Evolutionary conservation across 37 sponge, comb jelly and placozoan genomes (phyloP), one percentile per base, ranked within the genome.

Genomic region (Ephydatia muelleri): DNA sequence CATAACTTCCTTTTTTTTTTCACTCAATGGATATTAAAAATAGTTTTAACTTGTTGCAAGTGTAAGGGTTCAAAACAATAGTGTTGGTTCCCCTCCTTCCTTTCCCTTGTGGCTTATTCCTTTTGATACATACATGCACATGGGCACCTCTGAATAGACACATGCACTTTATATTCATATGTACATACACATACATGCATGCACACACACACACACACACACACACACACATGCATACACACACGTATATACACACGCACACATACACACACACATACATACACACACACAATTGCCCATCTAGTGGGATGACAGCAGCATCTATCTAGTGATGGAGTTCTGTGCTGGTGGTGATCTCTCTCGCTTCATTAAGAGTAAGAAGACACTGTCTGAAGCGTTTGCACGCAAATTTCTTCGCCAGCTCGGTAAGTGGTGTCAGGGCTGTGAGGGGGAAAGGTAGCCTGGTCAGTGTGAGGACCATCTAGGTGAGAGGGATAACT

Each of bases 291-390:
- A 43, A 4, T 11, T 43, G 8, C 47, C 47, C 4, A 11, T 81
- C 65, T 31, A 90, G 79, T 79, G 89, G 80, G 87, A 92, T 83
- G 86, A 73, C 29, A 74, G 82, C 71, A 67, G 81, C 65, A 90
- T 93, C 49, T 93, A 83, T 36, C 38, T 96, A 13, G 91, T 95
- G 6, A 88, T 96, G 94, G 96, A 96, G 81, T 93, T 85, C 72
- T 96, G 96, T 65, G 57, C 83, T 82, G 93, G 96, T 38, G 96
- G 96, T 27, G 96, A 95, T 48, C 80, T 95, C 37, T 90, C 80
- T 3, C 19, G 8, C 35, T 90, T 95, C 77, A 92, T 95, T 48
- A 72, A 66, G 11, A 85, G 68, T 1, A 67, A 86, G 38, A 77
- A 64, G n/a, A 29, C 40, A 14, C 86, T 95, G 5, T 75, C 37